Evolutionary conservation across 2,888 invertebrate species (phyloP), one percentile per base, ranked within the genome.

Genomic region (Frankliniella fusca): DNA sequence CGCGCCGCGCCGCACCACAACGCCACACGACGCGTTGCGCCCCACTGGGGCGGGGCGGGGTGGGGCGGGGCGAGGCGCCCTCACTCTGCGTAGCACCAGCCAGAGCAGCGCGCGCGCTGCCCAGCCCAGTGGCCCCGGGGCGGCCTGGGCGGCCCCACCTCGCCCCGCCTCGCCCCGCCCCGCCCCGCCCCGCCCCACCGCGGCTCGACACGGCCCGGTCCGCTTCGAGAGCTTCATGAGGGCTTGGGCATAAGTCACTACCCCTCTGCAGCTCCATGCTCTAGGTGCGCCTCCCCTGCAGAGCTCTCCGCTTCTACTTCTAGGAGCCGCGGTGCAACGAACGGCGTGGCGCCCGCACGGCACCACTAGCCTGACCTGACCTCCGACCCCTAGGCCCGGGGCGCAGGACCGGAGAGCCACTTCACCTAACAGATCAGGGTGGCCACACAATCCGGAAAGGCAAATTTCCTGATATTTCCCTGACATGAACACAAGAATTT

Each of bases 21-120:
- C 81, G 82, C 82, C 81, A 81, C 81, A 79, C 81, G 81, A 81
- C 81, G 81, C 61, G 81, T 82, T 82, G 81, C 81, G 65, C 79
- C 65, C 76, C 49, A 48, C 76, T 79, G 48, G 79, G 82, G 82
- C 81, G 54, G 50, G 81, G 61, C 82, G 81, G 81, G 83, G 28
- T 81, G 61, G 83, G 81, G 80, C 82, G 83, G 82, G 83, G 80
- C 82, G 80, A 54, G 81, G 61, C 70, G 70, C 70, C 70, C 70
- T 70, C 70, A 23, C 70, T 76, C 70, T 76, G 70, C 70, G 70
- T 76, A 76, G 70, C 70, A 76, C 27, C 70, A 76, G 70, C 70
- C 27, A 76, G 12, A 27, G 23, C 54, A 11, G 54, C 18, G 54
- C 54, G 54, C 18, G 54, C 54, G 11, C 15, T 54, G 54, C 54